Percentiles rank a stretch among this genome's conserved stretches.
These are phyloP conservation scores for Ricordea florida DNA, from an alignment of 92 coral and sea anemone species.

Conservation along the genomic window DNA sequence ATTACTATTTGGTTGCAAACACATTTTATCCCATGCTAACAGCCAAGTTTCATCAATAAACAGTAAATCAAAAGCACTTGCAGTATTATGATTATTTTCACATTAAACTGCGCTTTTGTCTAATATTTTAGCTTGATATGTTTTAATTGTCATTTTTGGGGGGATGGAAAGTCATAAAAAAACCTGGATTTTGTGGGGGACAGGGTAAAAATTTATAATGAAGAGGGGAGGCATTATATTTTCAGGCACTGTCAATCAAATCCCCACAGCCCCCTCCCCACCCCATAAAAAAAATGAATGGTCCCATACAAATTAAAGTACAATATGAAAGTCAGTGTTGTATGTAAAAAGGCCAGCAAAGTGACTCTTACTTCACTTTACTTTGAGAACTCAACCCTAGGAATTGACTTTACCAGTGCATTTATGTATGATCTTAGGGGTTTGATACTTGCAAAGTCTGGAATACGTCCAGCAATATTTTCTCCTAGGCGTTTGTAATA, in stretches of 20 bases:
- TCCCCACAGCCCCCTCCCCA: neutral
- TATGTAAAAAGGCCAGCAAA: neutral
- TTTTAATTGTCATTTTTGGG: neutral
- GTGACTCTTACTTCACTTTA: neutral
- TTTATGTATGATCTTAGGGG: too few relatives aligned
- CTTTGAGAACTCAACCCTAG: neutral
- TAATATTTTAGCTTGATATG: neutral
- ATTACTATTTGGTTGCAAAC: neutral
- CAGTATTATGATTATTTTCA: neutral
- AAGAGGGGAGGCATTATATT: neutral
- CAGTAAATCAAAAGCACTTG: neutral
- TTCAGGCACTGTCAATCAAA: neutral
- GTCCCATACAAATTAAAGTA: neutral
- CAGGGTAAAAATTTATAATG: neutral
- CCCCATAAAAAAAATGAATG: neutral
- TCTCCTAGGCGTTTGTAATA: too few relatives aligned
- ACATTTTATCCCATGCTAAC: neutral
- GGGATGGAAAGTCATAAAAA: neutral
- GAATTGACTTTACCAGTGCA: neutral
- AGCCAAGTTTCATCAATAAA: neutral
- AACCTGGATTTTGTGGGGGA: neutral
- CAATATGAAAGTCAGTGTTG: neutral
- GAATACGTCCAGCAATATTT: too few relatives aligned
- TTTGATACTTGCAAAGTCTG: too few relatives aligned
- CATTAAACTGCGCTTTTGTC: neutral